Base-by-base conservation (phyloP, 2,888 invertebrate species). In the Pammene aurita region DNA sequence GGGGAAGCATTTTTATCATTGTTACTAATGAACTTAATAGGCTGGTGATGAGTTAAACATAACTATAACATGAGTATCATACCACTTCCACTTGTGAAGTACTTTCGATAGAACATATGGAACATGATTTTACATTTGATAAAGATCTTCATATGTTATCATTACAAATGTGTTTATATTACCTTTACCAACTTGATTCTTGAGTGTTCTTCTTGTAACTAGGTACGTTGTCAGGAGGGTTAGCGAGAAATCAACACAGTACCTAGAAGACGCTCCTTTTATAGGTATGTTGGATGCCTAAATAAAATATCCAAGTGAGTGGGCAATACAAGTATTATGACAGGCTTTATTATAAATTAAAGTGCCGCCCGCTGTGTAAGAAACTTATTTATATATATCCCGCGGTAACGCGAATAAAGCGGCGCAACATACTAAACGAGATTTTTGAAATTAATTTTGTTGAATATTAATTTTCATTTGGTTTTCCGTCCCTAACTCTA, bases 331-430 rank as follows among this genome's bases (percentile, higher is more conserved):
- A 55, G 60, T 54, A 60, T 60, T 60, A 69, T 64, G 64, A 54
- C 64, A 65, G 69, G 16, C 69, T 69, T 48, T 64, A 69, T 65
- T 60, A 60, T 65, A 69, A 65, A 69, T 69, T 65, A 69, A 64
- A 60, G 64, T 58, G 46, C 69, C 69, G 46, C 69, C 65, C 65
- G 69, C 65, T 65, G 69, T 14, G 64, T 55, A 60, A 60, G 69
- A 65, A 69, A 55, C 60, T 69, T 69, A 69, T 69, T 65, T 55
- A 60, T 65, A 60, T 65, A 65, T 48, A 60, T 46, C 62, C 60
- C n/a, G 48, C 14, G 65, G 55, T 64, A 44, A 46, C 50, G 55
- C 64, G 69, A 60, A 69, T 65, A 69, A 69, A 64, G 57, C 61
- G 52, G 56, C 67, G 55, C 44, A 64, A 38, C 58, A 52, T 58